These are phyloP conservation scores for Gnathochromis pfefferi DNA, from an alignment of 2,113 vertebrate species.

Conservation along the genomic window DNA sequence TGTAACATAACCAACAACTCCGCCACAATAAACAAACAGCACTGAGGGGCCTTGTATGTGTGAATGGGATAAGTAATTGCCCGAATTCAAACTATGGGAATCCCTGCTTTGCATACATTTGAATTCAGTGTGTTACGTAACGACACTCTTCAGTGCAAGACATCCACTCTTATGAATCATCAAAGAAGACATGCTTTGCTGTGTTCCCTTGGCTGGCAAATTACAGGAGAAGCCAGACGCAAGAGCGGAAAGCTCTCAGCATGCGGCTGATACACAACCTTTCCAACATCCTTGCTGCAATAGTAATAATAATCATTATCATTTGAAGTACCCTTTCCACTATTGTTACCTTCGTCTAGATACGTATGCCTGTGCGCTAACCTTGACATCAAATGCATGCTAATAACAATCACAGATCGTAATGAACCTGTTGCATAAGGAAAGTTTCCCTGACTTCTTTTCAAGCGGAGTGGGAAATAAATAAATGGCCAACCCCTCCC, in stretches of 20 bases:
- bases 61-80: background rate
- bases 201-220: background rate
- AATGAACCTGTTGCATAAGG: slow-evolving; percentile 44
- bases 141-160: background rate
- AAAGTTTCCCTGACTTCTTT: slow-evolving; percentile 49
- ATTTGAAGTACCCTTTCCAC: slow-evolving; percentile 65
- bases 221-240: slow-evolving; percentile 15
- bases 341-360: slow-evolving; percentile 63
- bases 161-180: background rate
- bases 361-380: slow-evolving; percentile 21
- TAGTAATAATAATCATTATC: slow-evolving; percentile 63
- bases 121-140: background rate
- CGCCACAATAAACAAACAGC: background rate
- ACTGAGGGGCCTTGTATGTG: background rate
- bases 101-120: background rate
- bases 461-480: slow-evolving; percentile 68
- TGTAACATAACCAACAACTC: background rate
- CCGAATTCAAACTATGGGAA: background rate
- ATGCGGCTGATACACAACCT: slow-evolving; percentile 41
- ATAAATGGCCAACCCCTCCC: slow-evolving; percentile 64
- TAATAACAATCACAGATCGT: slow-evolving; percentile 63
- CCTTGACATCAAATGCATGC: slow-evolving; percentile 67
- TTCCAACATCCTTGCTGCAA: slow-evolving; percentile 53
- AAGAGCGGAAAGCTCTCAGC: slow-evolving; percentile 41
- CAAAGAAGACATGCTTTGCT: background rate